phyloP scores from a whole-genome alignment of 2,888 invertebrate species.

The Dicyrtomina minuta region DNA sequence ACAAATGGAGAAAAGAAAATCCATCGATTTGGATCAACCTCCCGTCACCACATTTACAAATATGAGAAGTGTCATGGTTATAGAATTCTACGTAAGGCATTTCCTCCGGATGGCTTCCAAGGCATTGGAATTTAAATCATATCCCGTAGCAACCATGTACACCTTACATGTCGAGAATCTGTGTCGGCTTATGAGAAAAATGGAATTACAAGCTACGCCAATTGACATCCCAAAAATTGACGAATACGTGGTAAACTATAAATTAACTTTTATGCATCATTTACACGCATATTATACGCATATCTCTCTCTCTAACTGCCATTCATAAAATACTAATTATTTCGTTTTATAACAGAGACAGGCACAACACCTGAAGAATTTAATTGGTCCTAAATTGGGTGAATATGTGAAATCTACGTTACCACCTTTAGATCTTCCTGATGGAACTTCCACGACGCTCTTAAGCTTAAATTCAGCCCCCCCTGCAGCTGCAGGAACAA shows the following conservation, averaged over 20 bases:
- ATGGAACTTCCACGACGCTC: slow-evolving; percentile 9
- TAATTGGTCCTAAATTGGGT: slow-evolving; percentile 1
- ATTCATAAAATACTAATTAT: no score
- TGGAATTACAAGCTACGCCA: slow-evolving; percentile 4
- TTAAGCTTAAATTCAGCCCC: not conserved
- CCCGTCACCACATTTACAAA: slow-evolving; percentile 33
- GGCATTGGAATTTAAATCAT: slow-evolving; percentile 65
- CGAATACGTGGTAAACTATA: slow-evolving; percentile 11
- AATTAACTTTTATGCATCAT: no score
- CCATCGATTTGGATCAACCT: slow-evolving; percentile 43
- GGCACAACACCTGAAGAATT: not conserved
- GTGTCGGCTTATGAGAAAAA: slow-evolving; percentile 60
- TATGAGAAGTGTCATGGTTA: slow-evolving; percentile 36
- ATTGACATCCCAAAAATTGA: slow-evolving; percentile 12
- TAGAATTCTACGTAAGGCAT: slow-evolving; percentile 72
- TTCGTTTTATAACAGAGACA: slow-evolving; percentile 4
- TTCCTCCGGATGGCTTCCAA: slow-evolving; percentile 70
- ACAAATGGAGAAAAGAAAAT: slow-evolving; percentile 39
- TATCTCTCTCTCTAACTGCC: no score
- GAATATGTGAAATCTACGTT: slow-evolving; percentile 18
- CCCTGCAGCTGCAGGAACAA: not conserved
- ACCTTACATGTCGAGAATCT: slow-evolving; percentile 71
- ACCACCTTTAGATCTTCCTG: slow-evolving; percentile 10
- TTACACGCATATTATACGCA: no score
- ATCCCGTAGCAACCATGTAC: slow-evolving; percentile 67